A percentile compares a stretch with the other conserved stretches of the same genome.
Evolutionary conservation across 2,113 vertebrate species (phyloP).

Genomic region (Megaceryle torquata): DNA sequence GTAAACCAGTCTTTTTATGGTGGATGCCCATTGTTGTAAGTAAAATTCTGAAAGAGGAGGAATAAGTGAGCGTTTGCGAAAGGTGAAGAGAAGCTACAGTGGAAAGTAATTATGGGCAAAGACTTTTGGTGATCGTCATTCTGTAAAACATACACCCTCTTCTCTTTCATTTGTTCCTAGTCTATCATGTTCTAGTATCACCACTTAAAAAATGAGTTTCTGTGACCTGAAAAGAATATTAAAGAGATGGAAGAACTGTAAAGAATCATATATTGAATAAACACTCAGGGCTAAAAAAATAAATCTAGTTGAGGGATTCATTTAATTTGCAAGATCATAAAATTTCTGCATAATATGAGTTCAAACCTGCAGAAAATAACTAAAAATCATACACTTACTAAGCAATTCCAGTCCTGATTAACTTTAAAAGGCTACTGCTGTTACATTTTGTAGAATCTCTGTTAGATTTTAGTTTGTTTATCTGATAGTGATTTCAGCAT

Average conservation of each 20-base stretch:
- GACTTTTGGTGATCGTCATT: neutral
- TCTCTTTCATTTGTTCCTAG: neutral
- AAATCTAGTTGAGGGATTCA: neutral
- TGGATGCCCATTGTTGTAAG: neutral
- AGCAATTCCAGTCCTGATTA: neutral
- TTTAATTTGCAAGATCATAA: constrained; percentile 1
- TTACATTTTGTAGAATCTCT: neutral
- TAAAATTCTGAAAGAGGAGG: neutral
- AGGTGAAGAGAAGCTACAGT: neutral
- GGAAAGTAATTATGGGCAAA: neutral
- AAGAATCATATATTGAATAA: neutral
- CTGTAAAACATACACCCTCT: neutral
- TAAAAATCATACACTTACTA: neutral
- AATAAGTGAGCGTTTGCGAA: neutral
- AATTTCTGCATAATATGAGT: neutral
- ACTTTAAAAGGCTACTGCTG: neutral
- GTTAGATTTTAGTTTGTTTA: neutral
- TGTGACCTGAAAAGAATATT: neutral
- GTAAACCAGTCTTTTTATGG: neutral
- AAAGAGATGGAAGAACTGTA: neutral
- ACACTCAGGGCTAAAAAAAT: neutral
- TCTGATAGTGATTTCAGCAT: neutral
- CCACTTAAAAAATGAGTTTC: neutral
- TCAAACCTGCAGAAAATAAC: neutral
- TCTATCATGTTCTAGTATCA: neutral